Conservation (phyloP, 2,797 vertebrate species). For the Anguilla pacifica region DNA sequence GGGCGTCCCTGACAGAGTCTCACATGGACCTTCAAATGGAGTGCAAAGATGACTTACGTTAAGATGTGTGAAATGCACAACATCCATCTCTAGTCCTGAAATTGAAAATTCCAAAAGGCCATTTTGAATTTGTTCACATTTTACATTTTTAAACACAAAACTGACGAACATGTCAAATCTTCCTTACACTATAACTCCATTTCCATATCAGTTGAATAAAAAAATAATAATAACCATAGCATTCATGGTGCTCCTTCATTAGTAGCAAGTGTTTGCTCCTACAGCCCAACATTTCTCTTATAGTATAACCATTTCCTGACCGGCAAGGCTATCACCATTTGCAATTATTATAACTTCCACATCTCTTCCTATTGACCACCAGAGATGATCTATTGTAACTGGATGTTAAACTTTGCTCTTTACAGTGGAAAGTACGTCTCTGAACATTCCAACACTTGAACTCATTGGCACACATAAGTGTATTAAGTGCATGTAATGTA, state of each 20-base stretch:
- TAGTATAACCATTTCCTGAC: not conserved
- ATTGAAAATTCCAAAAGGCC: not conserved
- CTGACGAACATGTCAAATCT: not conserved
- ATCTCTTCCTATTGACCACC: not conserved
- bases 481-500: not conserved
- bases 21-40: not conserved
- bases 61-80: not conserved
- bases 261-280: not conserved
- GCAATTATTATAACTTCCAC: constrained; percentile 4
- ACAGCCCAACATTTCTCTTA: not conserved
- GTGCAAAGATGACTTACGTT: not conserved
- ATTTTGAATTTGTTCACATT: not conserved
- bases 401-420: not conserved
- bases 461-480: not conserved
- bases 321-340: not conserved
- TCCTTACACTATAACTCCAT: not conserved
- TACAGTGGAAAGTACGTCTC: not conserved
- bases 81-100: not conserved
- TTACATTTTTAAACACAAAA: not conserved
- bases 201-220: not conserved
- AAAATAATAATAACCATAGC: not conserved
- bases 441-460: not conserved
- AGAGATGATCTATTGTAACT: not conserved
- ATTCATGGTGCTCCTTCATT: not conserved
- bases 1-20: not conserved